A percentile compares a stretch with the other conserved stretches of the same genome.
These are phyloP conservation scores for Adela reaumurella DNA, from an alignment of 2,888 invertebrate species.

Conservation along the genomic window DNA sequence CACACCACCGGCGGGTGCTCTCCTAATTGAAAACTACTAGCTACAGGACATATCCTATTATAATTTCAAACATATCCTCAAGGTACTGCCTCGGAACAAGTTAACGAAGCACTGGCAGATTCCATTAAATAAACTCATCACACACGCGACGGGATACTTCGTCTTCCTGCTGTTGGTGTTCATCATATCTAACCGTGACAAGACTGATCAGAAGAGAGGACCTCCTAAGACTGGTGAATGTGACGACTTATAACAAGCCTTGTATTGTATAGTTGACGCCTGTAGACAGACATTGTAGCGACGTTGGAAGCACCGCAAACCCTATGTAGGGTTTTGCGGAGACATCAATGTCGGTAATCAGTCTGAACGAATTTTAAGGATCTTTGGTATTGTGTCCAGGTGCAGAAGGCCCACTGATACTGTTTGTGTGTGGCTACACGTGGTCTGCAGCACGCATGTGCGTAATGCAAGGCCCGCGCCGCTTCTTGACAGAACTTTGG, in stretches of 20 bases:
- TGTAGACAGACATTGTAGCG: too few species aligned
- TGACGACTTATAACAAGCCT: too few species aligned
- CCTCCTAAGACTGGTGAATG: slow-evolving; percentile 55
- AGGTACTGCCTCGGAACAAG: slow-evolving; percentile 18
- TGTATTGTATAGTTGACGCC: too few species aligned
- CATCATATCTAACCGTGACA: slow-evolving; percentile 57
- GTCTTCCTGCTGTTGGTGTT: slow-evolving; percentile 63
- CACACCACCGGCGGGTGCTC: too few species aligned
- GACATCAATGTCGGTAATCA: too few species aligned
- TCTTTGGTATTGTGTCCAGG: too few species aligned
- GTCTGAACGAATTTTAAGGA: too few species aligned
- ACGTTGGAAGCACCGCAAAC: too few species aligned
- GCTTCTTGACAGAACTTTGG: slow-evolving; percentile 58
- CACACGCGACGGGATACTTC: slow-evolving; percentile 62
- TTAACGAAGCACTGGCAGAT: slow-evolving; percentile 54
- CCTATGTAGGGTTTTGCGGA: too few species aligned
- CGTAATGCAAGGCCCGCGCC: slow-evolving; percentile 50
- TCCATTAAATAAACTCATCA: slow-evolving; percentile 70
- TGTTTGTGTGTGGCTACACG: slow-evolving; percentile 53
- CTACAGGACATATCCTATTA: too few species aligned
- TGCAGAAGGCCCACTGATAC: slow-evolving; percentile 28
- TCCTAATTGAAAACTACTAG: too few species aligned
- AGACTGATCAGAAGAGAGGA: slow-evolving; percentile 50
- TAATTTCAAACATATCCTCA: too few species aligned
- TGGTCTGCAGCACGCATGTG: slow-evolving; percentile 56